Evolutionary conservation across 2,888 invertebrate species (phyloP).

Genomic region (Sicus ferrugineus): DNA sequence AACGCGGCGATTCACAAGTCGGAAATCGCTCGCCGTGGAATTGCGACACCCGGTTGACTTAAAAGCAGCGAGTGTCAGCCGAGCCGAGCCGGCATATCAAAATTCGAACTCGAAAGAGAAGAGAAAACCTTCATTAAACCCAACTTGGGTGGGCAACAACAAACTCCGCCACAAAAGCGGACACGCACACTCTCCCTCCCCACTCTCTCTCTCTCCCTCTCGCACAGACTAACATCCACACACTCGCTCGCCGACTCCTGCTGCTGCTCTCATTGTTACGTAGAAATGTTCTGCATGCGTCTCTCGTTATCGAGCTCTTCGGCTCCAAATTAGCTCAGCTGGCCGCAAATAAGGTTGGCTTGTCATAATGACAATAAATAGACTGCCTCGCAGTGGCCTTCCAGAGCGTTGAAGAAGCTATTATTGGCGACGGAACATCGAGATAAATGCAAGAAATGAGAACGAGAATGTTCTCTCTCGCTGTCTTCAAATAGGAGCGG

Average conservation of each 20-base stretch:
- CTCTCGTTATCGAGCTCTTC: neutral
- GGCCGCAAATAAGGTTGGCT: conserved; percentile 19
- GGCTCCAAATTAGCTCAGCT: conserved; percentile 13
- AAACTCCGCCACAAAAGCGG: neutral
- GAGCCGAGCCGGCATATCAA: too few relatives aligned
- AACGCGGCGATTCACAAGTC: too few relatives aligned
- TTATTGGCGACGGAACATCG: neutral
- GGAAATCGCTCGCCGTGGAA: too few relatives aligned
- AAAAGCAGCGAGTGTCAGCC: too few relatives aligned
- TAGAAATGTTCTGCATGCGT: neutral
- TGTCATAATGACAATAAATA: neutral
- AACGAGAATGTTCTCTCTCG: too few relatives aligned
- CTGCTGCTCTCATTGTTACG: neutral
- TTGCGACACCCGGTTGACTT: too few relatives aligned
- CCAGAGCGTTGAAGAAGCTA: neutral
- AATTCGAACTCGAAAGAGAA: too few relatives aligned
- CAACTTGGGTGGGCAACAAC: too few relatives aligned
- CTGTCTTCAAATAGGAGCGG: neutral
- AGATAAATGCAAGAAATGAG: neutral
- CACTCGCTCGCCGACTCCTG: too few relatives aligned
- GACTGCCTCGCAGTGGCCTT: neutral
- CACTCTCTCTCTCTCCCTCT: too few relatives aligned
- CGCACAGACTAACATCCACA: neutral
- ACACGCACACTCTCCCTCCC: neutral
- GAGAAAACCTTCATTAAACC: too few relatives aligned